Conservation (phyloP, 2,113 vertebrate genomes). For the Chionis minor region DNA sequence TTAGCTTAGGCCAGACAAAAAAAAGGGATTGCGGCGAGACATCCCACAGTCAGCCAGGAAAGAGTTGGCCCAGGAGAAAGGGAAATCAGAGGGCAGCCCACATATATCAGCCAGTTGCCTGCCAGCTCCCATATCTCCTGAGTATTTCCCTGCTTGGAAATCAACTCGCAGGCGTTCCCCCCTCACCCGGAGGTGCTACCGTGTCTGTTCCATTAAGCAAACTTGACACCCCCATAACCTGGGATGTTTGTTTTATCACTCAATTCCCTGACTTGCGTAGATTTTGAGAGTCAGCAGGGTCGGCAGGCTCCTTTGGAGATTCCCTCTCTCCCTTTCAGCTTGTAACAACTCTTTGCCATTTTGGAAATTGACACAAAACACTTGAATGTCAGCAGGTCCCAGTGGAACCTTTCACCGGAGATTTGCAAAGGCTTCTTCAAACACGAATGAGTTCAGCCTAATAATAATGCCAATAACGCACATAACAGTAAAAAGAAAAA, state of each 20-base stretch:
- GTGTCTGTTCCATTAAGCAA: background rate
- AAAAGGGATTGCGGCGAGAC: background rate
- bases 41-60: background rate
- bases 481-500: background rate
- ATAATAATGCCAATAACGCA: background rate
- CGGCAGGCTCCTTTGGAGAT: background rate
- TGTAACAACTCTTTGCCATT: background rate
- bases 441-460: background rate
- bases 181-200: background rate
- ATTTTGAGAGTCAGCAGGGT: background rate
- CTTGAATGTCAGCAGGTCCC: background rate
- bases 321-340: background rate
- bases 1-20: background rate
- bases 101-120: background rate
- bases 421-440: constrained; percentile 3
- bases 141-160: background rate
- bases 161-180: background rate
- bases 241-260: background rate
- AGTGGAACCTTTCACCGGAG: background rate
- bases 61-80: background rate
- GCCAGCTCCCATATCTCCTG: background rate
- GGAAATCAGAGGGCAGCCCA: constrained; percentile 3
- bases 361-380: background rate
- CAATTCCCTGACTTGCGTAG: background rate
- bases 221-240: background rate